These are phyloP conservation scores for Beris morrisii DNA, from an alignment of 2,888 invertebrate genomes.

Conservation along the genomic window DNA sequence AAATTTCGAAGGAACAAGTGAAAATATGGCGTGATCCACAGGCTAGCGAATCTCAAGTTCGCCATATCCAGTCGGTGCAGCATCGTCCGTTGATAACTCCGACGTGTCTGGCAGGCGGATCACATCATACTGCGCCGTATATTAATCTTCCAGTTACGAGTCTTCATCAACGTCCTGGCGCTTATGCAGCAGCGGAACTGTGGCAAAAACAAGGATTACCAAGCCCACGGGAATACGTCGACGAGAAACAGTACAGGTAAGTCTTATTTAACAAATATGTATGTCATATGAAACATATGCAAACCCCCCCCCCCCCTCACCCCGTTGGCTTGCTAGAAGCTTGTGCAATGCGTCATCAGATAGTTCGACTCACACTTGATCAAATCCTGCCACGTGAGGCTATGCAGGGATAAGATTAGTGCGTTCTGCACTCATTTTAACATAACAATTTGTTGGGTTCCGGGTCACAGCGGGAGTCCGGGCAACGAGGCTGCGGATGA, in stretches of 20 bases:
- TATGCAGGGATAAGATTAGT: too few relatives aligned
- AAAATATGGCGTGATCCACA: constrained; percentile 34
- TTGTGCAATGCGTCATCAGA: too few relatives aligned
- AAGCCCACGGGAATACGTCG: constrained; percentile 16
- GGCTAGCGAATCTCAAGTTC: constrained; percentile 33
- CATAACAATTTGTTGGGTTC: too few relatives aligned
- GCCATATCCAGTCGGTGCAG: constrained; percentile 32
- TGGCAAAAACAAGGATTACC: constrained; percentile 30
- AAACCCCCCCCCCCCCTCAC: too few relatives aligned
- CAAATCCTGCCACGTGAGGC: too few relatives aligned
- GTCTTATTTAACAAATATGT: not conserved
- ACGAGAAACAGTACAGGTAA: constrained; percentile 27
- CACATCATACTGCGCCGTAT: constrained; percentile 6
- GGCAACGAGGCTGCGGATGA: too few relatives aligned
- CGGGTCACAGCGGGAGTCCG: too few relatives aligned
- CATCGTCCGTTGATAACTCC: constrained; percentile 28
- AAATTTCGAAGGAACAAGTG: constrained; percentile 24
- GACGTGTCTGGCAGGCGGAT: constrained; percentile 18
- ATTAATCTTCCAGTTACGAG: constrained; percentile 19
- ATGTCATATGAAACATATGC: too few relatives aligned
- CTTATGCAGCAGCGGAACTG: constrained; percentile 10
- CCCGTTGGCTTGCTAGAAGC: too few relatives aligned
- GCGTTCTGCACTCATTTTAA: not conserved
- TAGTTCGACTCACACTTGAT: too few relatives aligned
- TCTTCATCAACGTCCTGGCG: constrained; percentile 14